Evolutionary conservation across 1,140 invertebrate genomes (phyloP), one percentile per base, ranked within the genome.

Genomic region (Drosophila repletoides): DNA sequence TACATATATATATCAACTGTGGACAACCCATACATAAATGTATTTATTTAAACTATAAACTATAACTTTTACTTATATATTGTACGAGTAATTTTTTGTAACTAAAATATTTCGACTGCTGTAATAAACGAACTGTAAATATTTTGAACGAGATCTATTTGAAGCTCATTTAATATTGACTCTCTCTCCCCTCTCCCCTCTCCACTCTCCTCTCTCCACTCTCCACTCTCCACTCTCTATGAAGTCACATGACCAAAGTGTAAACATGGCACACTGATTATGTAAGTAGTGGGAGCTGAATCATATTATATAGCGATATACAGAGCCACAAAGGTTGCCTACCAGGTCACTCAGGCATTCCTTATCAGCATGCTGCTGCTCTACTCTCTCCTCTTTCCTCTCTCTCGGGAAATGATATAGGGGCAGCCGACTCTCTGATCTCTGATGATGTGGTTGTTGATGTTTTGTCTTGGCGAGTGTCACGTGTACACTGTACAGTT

Each of bases 11-110:
- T 69, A 21, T 17, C 34, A 58, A 65, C 59, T 59, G 28, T 52
- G 61, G 73, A 46, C 61, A 26, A 52, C 10, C 56, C 29, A 73
- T 49, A 68, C n/a, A 74, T 52, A n/a, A n/a, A 77, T 77, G 69
- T 79, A 79, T 83, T 84, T 83, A 83, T 70, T 83, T n/a, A n/a
- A n/a, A n/a, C n/a, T n/a, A n/a, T n/a, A 40, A 84, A 74, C 43
- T 66, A 66, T 77, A n/a, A 77, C 58, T 24, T 63, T 77, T 70
- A 79, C 58, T 80, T 75, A 80, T 69, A 69, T 71, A 63, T 66
- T 79, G 65, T 79, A 79, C 65, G 65, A 68, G 72, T 75, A 49
- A 66, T 43, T 64, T n/a, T 59, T 74, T 56, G 58, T 53, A 63
- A n/a, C n/a, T 61, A 33, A 34, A 52, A 63, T 64, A 65, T 69